phyloP scores from a whole-genome alignment of 2,113 vertebrate species.

The Argyrosomus japonicus region DNA sequence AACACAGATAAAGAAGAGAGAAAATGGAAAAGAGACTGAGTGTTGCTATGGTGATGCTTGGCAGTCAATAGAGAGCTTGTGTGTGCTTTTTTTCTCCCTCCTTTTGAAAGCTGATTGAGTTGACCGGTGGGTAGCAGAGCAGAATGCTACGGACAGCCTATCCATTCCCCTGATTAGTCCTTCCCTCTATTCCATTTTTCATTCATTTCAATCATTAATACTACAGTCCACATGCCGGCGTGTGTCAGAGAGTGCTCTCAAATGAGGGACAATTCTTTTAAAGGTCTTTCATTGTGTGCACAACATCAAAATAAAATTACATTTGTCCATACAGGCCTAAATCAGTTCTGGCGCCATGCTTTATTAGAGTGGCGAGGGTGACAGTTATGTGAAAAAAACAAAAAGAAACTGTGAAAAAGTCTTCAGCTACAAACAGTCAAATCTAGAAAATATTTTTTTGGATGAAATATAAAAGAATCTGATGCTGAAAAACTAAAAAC shows the following conservation, averaged over 20 bases:
- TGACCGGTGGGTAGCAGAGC: slow-evolving; percentile 56
- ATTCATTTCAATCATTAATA: slow-evolving; percentile 60
- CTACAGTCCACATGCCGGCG: not conserved
- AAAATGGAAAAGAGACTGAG: slow-evolving; percentile 32
- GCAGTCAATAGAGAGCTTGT: slow-evolving; percentile 63
- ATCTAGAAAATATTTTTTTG: not conserved
- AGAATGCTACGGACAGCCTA: slow-evolving; percentile 50
- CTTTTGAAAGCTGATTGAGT: slow-evolving; percentile 69
- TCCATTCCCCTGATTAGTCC: slow-evolving; percentile 65
- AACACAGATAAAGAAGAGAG: slow-evolving; percentile 17
- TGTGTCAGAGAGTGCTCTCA: slow-evolving; percentile 25
- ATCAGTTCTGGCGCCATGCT: slow-evolving; percentile 8
- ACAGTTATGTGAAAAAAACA: not conserved
- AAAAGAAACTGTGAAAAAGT: not conserved
- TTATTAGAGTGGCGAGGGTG: not conserved
- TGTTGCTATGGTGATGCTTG: slow-evolving; percentile 73
- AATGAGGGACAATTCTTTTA: slow-evolving; percentile 11
- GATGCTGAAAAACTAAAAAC: not conserved
- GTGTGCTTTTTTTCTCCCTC: slow-evolving; percentile 10
- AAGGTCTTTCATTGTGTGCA: slow-evolving; percentile 16
- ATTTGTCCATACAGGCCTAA: slow-evolving; percentile 6
- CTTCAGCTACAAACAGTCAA: not conserved
- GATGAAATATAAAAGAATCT: too few relatives aligned
- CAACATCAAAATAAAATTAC: slow-evolving; percentile 19
- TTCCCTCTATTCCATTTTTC: slow-evolving; percentile 40